Evolutionary conservation across 2,888 invertebrate species (phyloP).

Genomic region (Candidula unifasciata): DNA sequence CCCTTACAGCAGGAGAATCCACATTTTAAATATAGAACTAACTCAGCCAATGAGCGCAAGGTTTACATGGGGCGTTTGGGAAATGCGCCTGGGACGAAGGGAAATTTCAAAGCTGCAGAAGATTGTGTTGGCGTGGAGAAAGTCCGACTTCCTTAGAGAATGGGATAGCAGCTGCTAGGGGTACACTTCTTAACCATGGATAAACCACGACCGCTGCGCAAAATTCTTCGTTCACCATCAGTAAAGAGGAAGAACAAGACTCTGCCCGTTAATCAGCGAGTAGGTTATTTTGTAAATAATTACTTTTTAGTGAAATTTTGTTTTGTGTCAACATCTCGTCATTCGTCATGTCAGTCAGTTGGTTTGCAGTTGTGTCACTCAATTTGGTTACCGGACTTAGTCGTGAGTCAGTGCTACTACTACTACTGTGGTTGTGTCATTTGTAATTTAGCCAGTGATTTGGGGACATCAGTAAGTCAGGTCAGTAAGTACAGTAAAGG

Average conservation of each 20-base stretch:
- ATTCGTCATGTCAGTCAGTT: too few relatives aligned
- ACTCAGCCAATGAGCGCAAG: constrained; percentile 12
- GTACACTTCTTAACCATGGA: constrained; percentile 53
- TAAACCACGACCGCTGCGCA: constrained; percentile 58
- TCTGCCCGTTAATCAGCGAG: constrained; percentile 69
- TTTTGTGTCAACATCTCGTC: too few relatives aligned
- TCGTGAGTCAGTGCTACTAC: too few relatives aligned
- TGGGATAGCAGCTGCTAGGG: constrained; percentile 46
- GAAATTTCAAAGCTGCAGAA: constrained; percentile 30
- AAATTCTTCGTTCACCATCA: constrained; percentile 69
- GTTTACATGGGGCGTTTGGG: constrained; percentile 20
- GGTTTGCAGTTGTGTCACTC: too few relatives aligned
- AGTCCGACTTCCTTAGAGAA: constrained; percentile 22
- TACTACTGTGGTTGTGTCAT: too few relatives aligned
- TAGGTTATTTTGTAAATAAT: constrained; percentile 54
- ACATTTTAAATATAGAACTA: constrained; percentile 21
- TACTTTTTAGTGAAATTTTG: too few relatives aligned
- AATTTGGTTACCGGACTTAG: too few relatives aligned
- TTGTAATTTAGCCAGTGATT: too few relatives aligned
- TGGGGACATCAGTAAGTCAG: too few relatives aligned
- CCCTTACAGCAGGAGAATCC: background rate
- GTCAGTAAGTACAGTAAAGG: too few relatives aligned
- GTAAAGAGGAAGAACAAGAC: constrained; percentile 70
- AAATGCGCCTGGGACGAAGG: constrained; percentile 30
- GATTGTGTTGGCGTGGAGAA: constrained; percentile 22